Evolutionary conservation across 2,113 vertebrate species (phyloP).

Genomic region (Piprites chloris): DNA sequence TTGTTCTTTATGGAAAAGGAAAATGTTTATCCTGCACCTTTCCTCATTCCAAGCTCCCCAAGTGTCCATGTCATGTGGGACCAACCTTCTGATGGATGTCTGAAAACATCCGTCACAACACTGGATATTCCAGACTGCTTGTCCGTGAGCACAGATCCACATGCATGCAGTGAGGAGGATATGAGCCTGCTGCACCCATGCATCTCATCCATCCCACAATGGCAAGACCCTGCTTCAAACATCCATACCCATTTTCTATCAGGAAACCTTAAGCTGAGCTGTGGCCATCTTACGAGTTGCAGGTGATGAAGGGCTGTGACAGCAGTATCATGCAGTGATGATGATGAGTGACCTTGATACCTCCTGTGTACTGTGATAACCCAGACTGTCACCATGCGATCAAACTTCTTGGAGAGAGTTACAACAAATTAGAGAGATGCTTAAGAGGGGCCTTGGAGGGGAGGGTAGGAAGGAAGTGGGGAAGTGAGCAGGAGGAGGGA

Average conservation of each 20-base stretch:
- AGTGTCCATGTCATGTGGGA: background rate
- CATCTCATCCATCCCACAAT: background rate
- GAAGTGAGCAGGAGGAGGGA: background rate
- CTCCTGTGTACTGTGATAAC: background rate
- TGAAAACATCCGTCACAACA: background rate
- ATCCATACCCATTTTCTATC: background rate
- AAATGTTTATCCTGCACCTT: background rate
- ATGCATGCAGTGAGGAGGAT: background rate
- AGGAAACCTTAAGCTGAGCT: background rate
- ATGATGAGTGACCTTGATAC: background rate
- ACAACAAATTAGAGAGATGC: background rate
- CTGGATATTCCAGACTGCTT: background rate
- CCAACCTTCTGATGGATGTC: background rate
- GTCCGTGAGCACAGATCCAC: background rate
- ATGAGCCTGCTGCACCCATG: fast-evolving
- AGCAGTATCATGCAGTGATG: fast-evolving
- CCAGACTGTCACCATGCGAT: background rate
- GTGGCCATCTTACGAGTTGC: background rate
- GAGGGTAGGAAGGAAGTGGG: background rate
- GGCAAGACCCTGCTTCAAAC: background rate
- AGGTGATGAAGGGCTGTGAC: background rate
- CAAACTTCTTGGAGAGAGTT: background rate
- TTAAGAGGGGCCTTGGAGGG: background rate
- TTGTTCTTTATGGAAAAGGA: background rate
- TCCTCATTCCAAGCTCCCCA: background rate